Base-by-base conservation (phyloP, 2,797 vertebrate genomes). In the Sandelia bainsii region DNA sequence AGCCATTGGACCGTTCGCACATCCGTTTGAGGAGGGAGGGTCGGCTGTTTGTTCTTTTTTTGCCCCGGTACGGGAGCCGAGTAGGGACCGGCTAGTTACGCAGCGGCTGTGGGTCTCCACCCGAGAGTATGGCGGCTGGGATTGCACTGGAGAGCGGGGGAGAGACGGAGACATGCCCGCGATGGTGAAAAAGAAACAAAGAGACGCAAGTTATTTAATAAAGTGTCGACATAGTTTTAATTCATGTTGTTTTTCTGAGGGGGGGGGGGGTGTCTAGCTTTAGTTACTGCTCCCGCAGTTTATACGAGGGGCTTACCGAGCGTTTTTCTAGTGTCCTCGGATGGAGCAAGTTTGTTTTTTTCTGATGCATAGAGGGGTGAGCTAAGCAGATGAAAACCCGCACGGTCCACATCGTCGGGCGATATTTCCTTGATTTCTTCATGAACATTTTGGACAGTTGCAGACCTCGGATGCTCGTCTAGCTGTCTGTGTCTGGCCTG, bases 71-170 rank as follows among this genome's bases (percentile, higher is more conserved):
- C 95, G 94, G 95, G 81, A 94, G 94, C 94, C 94, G 94, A 93
- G 91, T 60, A 77, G 90, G 86, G 90, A 91, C 87, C 74, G 89
- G 87, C 82, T 86, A 88, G 88, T 89, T 87, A 81, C 86, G 85
- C 91, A 87, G 92, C 90, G 88, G 89, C 86, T 82, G 91, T 87
- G 92, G 90, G 91, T 94, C 93, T 93, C 93, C 93, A 90, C 92
- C 94, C 93, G 94, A 93, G 90, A 94, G 93, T 93, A 95, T 94
- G 95, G 93, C 93, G 93, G 87, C 87, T 71, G 82, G 83, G 86
- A 68, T 80, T 62, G 90, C 83, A 45, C 75, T 44, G 90, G 89
- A 79, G 82, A 85, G 86, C 89, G 86, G 81, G 65, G 84, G 77
- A 87, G 86, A 75, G 46, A 73, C 75, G 72, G 77, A 86, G 88